Conservation (phyloP, 2,797 vertebrate species). For the Mormyrus proboscirostris region DNA sequence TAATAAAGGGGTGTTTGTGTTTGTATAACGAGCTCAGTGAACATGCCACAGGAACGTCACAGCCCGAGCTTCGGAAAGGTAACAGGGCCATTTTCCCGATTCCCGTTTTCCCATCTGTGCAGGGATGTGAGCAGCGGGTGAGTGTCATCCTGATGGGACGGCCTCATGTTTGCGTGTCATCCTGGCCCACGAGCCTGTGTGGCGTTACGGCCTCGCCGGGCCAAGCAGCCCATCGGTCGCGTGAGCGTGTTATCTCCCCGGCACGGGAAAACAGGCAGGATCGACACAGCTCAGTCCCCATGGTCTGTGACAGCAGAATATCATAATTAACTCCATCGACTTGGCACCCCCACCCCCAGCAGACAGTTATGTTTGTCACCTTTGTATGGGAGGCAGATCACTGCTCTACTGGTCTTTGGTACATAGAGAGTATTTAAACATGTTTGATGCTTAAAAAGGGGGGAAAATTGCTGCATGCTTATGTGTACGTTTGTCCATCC, state of each 20-base stretch:
- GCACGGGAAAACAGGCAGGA: conserved; percentile 46
- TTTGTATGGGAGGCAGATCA: background rate
- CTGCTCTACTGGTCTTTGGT: background rate
- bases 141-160: background rate
- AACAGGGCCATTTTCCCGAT: background rate
- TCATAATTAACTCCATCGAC: conserved; percentile 64
- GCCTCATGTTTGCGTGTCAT: conserved; percentile 4
- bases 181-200: conserved; percentile 36
- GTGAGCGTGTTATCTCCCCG: background rate
- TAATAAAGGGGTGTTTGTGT: background rate
- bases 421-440: background rate
- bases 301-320: conserved; percentile 42
- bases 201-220: background rate
- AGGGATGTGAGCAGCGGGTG: background rate
- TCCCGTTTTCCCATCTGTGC: background rate
- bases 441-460: background rate
- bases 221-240: background rate
- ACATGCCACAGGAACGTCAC: background rate
- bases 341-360: conserved; percentile 49
- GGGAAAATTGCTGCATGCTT: background rate
- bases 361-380: conserved; percentile 29
- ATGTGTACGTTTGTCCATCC: conserved; percentile 37
- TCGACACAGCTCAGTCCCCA: conserved; percentile 46
- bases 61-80: background rate
- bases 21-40: background rate